A percentile compares a stretch with the other conserved stretches of the same genome.
These are phyloP conservation scores for Bombycilla garrulus DNA, from an alignment of 2,113 vertebrate species.

Conservation along the genomic window DNA sequence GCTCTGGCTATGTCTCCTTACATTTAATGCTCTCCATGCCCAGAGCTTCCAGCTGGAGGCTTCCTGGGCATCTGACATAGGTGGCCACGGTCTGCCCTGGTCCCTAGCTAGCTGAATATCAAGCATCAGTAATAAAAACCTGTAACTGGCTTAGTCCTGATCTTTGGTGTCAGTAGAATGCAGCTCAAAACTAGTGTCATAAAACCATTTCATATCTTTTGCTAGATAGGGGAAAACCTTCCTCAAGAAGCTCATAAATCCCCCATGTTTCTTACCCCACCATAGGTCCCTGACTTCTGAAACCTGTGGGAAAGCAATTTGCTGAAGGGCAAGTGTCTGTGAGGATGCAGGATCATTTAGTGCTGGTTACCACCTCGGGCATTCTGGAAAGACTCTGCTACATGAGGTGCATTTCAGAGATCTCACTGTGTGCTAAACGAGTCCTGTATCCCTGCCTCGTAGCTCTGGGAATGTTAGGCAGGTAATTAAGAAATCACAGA, in stretches of 20 bases:
- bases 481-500: conserved; percentile 78
- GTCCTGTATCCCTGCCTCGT: conserved; percentile 39
- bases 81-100: background rate
- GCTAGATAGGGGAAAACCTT: background rate
- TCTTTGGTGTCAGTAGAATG: background rate
- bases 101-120: background rate
- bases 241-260: background rate
- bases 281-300: background rate
- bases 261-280: background rate
- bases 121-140: background rate
- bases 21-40: background rate
- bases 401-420: conserved; percentile 40
- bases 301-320: conserved; percentile 42
- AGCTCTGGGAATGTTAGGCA: conserved; percentile 70
- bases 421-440: conserved; percentile 35
- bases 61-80: background rate
- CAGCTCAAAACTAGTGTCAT: background rate
- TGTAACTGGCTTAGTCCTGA: background rate
- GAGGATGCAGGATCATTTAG: conserved; percentile 10
- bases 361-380: conserved; percentile 49
- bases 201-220: background rate
- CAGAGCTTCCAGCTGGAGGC: background rate
- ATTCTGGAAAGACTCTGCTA: conserved; percentile 64
- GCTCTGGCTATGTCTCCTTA: background rate
- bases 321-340: conserved; percentile 39